Conservation (phyloP, 92 coral and sea anemone species). For the Paramuricea clavata region DNA sequence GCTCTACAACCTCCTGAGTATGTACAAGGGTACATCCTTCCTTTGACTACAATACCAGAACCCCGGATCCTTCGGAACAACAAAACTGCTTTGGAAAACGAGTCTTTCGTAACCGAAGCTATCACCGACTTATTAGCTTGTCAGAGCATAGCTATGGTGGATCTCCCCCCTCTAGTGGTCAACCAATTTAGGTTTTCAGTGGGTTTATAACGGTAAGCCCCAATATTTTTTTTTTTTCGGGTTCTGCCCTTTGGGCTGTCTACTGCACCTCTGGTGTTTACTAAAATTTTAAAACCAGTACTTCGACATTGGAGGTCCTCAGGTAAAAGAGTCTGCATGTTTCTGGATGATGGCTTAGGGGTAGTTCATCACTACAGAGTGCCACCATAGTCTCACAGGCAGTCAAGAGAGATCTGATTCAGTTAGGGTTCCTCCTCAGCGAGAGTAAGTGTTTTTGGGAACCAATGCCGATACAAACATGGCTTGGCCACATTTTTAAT, state of each 20-base stretch:
- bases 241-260: slow-evolving; percentile 45
- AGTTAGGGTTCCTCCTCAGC: slow-evolving; percentile 56
- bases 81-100: too few species aligned
- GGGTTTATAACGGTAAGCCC: slow-evolving; percentile 32
- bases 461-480: slow-evolving; percentile 37
- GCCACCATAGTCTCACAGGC: slow-evolving; percentile 31
- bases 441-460: slow-evolving; percentile 41
- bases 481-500: slow-evolving; percentile 65
- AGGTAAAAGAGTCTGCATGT: slow-evolving; percentile 48
- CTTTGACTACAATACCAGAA: slow-evolving; percentile 48
- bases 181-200: slow-evolving; percentile 38
- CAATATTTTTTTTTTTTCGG: slow-evolving; percentile 26
- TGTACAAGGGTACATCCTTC: slow-evolving; percentile 64
- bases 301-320: slow-evolving; percentile 58
- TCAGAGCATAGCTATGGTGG: slow-evolving; percentile 31
- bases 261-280: slow-evolving; percentile 50
- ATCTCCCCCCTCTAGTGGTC: slow-evolving; percentile 22
- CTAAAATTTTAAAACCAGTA: slow-evolving; percentile 45
- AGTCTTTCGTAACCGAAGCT: too few species aligned
- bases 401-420: slow-evolving; percentile 25
- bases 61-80: too few species aligned
- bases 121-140: too few species aligned
- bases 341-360: slow-evolving; percentile 49
- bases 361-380: slow-evolving; percentile 27
- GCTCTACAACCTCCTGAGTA: slow-evolving; percentile 36